Conservation (phyloP, 2,113 vertebrate genomes). For the Hippocampus guttulatus region DNA sequence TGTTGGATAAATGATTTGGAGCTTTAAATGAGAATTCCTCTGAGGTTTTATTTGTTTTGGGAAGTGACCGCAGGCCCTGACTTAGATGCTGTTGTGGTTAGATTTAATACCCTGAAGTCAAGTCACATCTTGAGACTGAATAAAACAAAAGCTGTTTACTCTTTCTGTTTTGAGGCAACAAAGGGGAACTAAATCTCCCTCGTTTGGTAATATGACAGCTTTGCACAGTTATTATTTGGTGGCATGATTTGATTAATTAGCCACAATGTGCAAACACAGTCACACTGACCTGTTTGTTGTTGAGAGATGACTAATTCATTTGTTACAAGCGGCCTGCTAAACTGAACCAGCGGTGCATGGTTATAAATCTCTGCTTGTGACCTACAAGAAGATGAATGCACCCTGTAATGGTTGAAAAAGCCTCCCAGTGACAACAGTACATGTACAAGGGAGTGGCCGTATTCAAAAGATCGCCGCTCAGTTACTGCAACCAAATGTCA, state of each 20-base stretch:
- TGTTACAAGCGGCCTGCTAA: background rate
- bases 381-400: background rate
- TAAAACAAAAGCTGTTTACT: background rate
- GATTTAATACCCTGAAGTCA: background rate
- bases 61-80: background rate
- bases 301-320: constrained; percentile 3
- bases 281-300: background rate
- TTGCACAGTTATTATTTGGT: background rate
- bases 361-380: background rate
- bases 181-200: background rate
- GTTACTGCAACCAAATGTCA: background rate
- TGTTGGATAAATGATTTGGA: background rate
- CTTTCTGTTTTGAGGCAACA: background rate
- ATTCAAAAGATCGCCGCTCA: background rate
- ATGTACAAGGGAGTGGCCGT: background rate
- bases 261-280: background rate
- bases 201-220: background rate
- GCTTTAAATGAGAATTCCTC: background rate
- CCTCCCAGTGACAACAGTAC: background rate
- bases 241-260: background rate
- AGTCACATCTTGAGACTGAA: background rate
- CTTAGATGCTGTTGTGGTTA: background rate
- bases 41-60: background rate
- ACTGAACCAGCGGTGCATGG: background rate
- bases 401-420: background rate